Evolutionary conservation across 2,113 vertebrate species (phyloP).

Genomic region (Irena cyanogastra): DNA sequence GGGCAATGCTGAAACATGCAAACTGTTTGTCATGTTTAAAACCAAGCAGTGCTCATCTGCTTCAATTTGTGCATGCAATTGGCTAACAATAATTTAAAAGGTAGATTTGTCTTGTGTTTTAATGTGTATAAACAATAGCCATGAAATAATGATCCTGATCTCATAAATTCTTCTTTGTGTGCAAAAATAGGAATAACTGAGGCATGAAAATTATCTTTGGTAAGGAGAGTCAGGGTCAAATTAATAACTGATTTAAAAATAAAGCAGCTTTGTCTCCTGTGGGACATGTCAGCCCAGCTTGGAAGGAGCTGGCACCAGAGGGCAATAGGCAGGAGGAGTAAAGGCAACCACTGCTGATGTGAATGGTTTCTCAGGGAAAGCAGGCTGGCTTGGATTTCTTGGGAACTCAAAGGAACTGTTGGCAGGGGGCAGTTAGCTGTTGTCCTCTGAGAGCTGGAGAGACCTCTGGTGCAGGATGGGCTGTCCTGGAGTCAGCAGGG

Average conservation of each 20-base stretch:
- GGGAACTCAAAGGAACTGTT: background rate
- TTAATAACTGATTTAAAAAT: background rate
- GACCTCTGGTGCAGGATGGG: too few species aligned
- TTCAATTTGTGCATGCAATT: background rate
- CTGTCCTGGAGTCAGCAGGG: background rate
- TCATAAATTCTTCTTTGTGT: background rate
- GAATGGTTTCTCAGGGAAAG: background rate
- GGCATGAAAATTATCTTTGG: background rate
- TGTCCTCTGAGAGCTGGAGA: background rate
- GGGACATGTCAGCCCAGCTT: background rate
- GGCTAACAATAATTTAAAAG: background rate
- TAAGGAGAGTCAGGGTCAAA: background rate
- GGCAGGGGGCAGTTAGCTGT: background rate
- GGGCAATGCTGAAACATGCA: background rate
- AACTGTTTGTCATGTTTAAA: background rate
- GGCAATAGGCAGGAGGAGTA: background rate
- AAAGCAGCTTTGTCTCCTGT: background rate
- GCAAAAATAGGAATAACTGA: background rate
- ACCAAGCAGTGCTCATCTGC: background rate
- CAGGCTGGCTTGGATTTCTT: background rate
- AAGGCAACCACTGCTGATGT: background rate
- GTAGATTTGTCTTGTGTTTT: background rate
- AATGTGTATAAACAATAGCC: background rate
- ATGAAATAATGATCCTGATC: background rate
- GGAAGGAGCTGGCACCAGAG: background rate